Evolutionary conservation across 1,140 invertebrate genomes (phyloP), one percentile per base, ranked within the genome.

Genomic region (Conopomorpha cramerella): DNA sequence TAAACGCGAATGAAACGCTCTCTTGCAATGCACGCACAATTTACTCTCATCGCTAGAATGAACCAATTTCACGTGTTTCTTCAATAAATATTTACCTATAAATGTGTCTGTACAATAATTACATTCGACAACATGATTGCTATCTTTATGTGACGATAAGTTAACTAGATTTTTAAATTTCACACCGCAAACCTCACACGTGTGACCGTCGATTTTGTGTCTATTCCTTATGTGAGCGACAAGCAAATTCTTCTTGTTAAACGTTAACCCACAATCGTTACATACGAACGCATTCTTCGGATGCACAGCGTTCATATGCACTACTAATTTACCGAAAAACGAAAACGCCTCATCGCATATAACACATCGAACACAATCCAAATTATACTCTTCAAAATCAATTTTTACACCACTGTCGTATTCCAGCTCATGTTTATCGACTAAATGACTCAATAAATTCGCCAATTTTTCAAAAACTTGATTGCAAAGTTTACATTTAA

Each of bases 391-490:
- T 33, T 58, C 46, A 8, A 61, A 51, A 0, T 48, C 41, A 2
- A 45, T 61, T 8, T 62, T 54, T 2, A 70, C 28, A 6, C 34
- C 31, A 34, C 54, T 62, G 25, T 74, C 58, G 23, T 72, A 72
- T 15, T 57, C 49, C 16, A 72, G 28, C 10, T 47, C 34, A 38
- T 74, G 70, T 51, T 64, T 61, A 2, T 23, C 40, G 11, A 54
- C 59, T 13, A 74, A 45, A 51, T 74, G 70, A 36, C 55, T 52
- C 3, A 71, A 33, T 15, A 74, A 49, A 26, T 61, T 58, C n/a
- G 49, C 38, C 8, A 60, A 46, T 23, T 12, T 41, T 2, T 35
- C 26, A 28, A 70, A 70, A 0, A 53, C 41, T 38, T 66, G 56
- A 28, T 43, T 49, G 35, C 70, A 72, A 10, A 68, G 51, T 18